phyloP scores from a whole-genome alignment of 2,888 invertebrate genomes.

The Patella depressa region DNA sequence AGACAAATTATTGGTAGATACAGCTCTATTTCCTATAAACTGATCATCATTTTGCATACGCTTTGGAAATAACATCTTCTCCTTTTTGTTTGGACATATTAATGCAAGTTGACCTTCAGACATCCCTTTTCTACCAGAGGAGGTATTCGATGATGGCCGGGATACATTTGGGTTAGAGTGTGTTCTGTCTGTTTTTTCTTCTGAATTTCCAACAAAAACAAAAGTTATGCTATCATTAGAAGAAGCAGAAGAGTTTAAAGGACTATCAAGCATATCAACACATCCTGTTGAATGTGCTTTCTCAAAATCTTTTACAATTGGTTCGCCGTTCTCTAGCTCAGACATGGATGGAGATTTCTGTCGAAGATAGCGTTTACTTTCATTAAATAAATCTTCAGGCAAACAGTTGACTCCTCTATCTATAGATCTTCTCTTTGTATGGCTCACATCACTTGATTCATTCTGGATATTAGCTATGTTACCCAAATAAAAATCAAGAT shows the following conservation, averaged over 20 bases:
- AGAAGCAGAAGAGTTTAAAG: neutral
- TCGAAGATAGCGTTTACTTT: slow-evolving; percentile 13
- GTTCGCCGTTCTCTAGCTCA: slow-evolving; percentile 23
- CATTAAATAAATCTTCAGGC: neutral
- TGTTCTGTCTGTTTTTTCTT: slow-evolving; percentile 20
- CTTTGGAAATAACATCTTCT: slow-evolving; percentile 41
- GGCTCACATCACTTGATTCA: neutral
- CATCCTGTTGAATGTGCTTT: slow-evolving; percentile 48
- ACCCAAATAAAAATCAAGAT: slow-evolving; percentile 7
- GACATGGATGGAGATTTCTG: slow-evolving; percentile 45
- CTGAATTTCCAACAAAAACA: slow-evolving; percentile 50
- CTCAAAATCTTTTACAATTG: slow-evolving; percentile 31
- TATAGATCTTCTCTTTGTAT: neutral
- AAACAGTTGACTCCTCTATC: neutral
- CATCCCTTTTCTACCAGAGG: slow-evolving; percentile 17
- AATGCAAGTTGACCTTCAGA: slow-evolving; percentile 10
- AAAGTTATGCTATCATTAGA: slow-evolving; percentile 58
- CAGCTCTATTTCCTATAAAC: slow-evolving; percentile 43
- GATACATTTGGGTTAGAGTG: neutral
- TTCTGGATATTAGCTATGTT: neutral
- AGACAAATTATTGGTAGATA: slow-evolving; percentile 56
- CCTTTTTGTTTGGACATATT: slow-evolving; percentile 27
- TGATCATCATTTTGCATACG: slow-evolving; percentile 50
- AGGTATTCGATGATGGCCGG: neutral
- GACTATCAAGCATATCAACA: slow-evolving; percentile 42